Evolutionary conservation across 92 coral and sea anemone genomes (phyloP), one percentile per base, ranked within the genome.

Genomic region (Virgularia gustaviana): DNA sequence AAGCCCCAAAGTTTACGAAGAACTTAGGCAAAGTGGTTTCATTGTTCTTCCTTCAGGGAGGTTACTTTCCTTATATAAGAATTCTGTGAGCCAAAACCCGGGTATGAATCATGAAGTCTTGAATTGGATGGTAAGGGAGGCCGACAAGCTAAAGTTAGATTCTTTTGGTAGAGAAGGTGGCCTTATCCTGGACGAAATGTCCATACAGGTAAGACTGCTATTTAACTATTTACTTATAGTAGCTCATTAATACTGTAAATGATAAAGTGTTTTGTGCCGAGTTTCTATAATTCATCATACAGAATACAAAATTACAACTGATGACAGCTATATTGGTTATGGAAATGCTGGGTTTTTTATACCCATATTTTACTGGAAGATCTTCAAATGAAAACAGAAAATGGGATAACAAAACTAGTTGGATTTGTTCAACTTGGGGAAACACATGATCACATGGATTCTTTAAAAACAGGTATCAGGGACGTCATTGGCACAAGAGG

Each of bases 361-460:
- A n/a, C n/a, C n/a, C n/a, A n/a, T n/a, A n/a, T n/a, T 12, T 33
- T 76, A 16, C 44, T 68, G 83, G 78, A 78, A 58, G 83, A 51
- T 53, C 64, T 70, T 51, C 78, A 58, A 33, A 51, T 78, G 65
- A 78, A 67, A 47, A 27, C 31, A 3, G 44, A 29, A 7, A 29
- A 75, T 66, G 86, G 86, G 9, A 10, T 38, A 3, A 24, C 57
- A 61, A 82, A 47, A n/a, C 53, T 68, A 16, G 86, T 82, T 13
- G 86, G 86, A 0, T 73, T 76, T 25, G 82, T 70, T 24, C 67
- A 51, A 8, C 54, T 82, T 24, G 86, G 70, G 27, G 54, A 76
- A 30, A 72, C 57, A 52, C 37, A 82, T 45, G 53, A 68, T 19
- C 15, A 18, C 35, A 76, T 76, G 82, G 44, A 56, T 65, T 23